These are phyloP conservation scores for Habrosyne pyritoides DNA, from an alignment of 2,888 invertebrate genomes.

Conservation along the genomic window DNA sequence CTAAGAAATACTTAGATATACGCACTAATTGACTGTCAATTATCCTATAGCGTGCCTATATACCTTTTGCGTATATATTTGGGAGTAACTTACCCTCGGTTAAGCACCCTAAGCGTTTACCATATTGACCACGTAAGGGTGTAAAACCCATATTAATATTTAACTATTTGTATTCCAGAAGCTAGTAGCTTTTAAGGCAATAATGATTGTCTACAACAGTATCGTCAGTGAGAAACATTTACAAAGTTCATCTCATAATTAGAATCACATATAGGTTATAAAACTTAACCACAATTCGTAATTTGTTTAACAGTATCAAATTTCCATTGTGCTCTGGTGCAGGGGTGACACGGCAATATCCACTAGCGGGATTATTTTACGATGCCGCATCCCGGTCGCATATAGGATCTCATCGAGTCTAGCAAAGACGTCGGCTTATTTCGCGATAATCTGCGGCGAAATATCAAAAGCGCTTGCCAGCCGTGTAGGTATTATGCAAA, in stretches of 20 bases:
- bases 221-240: neutral
- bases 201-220: neutral
- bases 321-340: constrained; percentile 11
- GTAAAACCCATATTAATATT: too few species aligned
- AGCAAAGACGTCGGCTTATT: constrained; percentile 57
- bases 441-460: constrained; percentile 64
- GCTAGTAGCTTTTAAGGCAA: too few species aligned
- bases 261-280: neutral
- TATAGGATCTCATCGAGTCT: constrained; percentile 51
- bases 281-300: neutral
- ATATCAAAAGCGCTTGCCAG: constrained; percentile 60
- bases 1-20: too few species aligned
- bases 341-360: constrained; percentile 16
- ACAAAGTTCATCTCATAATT: too few species aligned
- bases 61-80: too few species aligned
- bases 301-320: neutral
- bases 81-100: too few species aligned
- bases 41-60: too few species aligned
- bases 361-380: constrained; percentile 34
- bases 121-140: too few species aligned
- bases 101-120: too few species aligned
- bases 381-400: constrained; percentile 27
- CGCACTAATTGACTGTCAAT: too few species aligned
- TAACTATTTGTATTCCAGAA: too few species aligned
- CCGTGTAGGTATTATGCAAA: constrained; percentile 70